Evolutionary conservation across 2,888 invertebrate species (phyloP).

Genomic region (Drosophila melanosoma): DNA sequence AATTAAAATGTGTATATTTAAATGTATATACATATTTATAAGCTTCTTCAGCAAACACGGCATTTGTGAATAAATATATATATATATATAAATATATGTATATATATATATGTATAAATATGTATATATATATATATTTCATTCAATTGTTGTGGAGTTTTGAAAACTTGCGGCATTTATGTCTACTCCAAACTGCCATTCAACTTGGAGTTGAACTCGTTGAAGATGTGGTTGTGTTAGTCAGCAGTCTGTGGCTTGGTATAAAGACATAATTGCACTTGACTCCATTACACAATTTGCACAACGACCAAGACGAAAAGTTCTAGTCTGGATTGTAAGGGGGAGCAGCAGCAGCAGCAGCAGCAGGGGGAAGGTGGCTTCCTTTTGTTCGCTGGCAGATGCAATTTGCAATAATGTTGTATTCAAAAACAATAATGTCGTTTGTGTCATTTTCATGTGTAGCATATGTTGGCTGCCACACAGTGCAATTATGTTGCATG

Average conservation of each 20-base stretch:
- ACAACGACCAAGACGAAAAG: conserved; percentile 11
- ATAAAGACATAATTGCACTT: conserved; percentile 56
- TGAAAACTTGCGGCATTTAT: neutral
- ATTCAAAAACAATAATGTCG: conserved; percentile 63
- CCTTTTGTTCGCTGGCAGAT: conserved; percentile 6
- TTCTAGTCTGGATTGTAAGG: conserved; percentile 1
- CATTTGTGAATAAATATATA: neutral
- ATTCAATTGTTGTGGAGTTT: neutral
- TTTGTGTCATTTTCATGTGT: conserved; percentile 52
- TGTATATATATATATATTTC: neutral
- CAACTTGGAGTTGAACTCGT: conserved; percentile 1
- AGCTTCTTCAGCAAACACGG: neutral
- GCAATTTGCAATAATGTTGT: conserved; percentile 27
- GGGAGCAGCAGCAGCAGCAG: neutral
- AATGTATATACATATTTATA: neutral
- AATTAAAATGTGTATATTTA: neutral
- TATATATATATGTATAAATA: neutral
- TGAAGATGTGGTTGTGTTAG: conserved; percentile 3
- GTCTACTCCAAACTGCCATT: neutral
- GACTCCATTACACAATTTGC: conserved; percentile 53
- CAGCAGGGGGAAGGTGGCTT: neutral
- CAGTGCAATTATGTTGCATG: conserved; percentile 60
- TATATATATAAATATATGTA: neutral
- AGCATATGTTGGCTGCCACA: conserved; percentile 19
- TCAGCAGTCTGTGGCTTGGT: conserved; percentile 16